A percentile compares a stretch with the other conserved stretches of the same genome.
These are phyloP conservation scores for Drosophila orena DNA, from an alignment of 1,140 invertebrate genomes.

Conservation along the genomic window DNA sequence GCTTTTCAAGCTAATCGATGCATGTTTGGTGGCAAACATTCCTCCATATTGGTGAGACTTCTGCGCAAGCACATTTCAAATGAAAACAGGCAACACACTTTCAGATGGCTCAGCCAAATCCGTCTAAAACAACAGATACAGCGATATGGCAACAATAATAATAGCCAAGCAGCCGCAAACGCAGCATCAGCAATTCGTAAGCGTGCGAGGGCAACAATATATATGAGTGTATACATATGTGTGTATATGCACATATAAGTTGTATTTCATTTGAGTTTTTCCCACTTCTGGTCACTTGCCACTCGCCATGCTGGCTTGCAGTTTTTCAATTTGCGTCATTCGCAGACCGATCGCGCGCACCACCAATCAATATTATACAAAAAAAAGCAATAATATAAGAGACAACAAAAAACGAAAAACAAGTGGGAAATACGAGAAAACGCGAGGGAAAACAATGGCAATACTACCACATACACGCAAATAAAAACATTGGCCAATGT, in stretches of 20 bases:
- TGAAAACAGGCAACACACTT: slow-evolving; percentile 44
- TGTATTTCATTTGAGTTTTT: slow-evolving; percentile 45
- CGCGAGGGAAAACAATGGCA: slow-evolving; percentile 35
- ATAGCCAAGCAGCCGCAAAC: slow-evolving; percentile 14
- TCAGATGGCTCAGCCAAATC: slow-evolving; percentile 66
- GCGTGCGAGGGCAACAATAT: slow-evolving; percentile 44
- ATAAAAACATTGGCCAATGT: slow-evolving; percentile 41
- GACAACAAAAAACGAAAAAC: slow-evolving; percentile 11
- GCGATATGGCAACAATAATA: slow-evolving; percentile 30
- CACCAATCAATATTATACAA: slow-evolving; percentile 43
- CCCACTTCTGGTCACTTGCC: slow-evolving; percentile 54
- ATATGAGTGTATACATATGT: slow-evolving; percentile 1
- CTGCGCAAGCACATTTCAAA: slow-evolving; percentile 4
- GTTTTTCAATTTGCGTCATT: slow-evolving; percentile 77
- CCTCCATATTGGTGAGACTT: not conserved
- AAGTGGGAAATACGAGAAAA: slow-evolving; percentile 9
- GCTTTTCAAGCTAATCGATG: not conserved
- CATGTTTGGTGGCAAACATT: not conserved
- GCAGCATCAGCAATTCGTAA: slow-evolving; percentile 58
- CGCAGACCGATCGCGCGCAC: slow-evolving; percentile 25
- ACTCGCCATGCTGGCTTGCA: slow-evolving; percentile 46
- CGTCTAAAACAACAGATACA: slow-evolving; percentile 38
- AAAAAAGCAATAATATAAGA: slow-evolving; percentile 30
- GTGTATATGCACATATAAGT: slow-evolving; percentile 35
- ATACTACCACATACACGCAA: slow-evolving; percentile 4